phyloP scores from a whole-genome alignment of 2,797 vertebrate species.

The Coreius guichenoti region DNA sequence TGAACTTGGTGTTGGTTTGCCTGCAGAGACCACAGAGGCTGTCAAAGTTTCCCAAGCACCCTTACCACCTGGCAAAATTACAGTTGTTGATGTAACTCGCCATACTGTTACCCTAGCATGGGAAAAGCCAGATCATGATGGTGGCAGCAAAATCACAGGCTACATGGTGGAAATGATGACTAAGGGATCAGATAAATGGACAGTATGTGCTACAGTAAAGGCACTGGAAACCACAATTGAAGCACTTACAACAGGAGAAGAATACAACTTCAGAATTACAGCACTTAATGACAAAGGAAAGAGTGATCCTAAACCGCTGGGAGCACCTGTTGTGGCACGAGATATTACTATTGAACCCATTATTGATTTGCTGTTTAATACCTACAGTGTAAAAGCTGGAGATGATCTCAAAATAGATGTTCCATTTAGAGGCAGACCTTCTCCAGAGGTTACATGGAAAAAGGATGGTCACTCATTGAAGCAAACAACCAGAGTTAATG shows the following conservation, averaged over 20 bases:
- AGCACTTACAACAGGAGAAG: slow-evolving; percentile 86
- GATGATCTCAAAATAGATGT: slow-evolving; percentile 94
- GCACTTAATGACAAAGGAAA: slow-evolving; percentile 96
- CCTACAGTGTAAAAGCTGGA: slow-evolving; percentile 90
- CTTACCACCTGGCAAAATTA: slow-evolving; percentile 89
- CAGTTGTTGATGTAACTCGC: slow-evolving; percentile 86
- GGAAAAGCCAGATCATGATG: slow-evolving; percentile 96
- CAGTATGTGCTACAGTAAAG: slow-evolving; percentile 87
- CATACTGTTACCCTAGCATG: slow-evolving; percentile 88
- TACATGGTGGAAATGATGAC: slow-evolving; percentile 95
- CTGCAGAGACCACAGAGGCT: slow-evolving; percentile 88
- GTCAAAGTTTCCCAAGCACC: slow-evolving; percentile 91
- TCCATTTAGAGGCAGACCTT: slow-evolving; percentile 87
- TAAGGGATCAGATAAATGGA: slow-evolving; percentile 91
- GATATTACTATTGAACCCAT: slow-evolving; percentile 87
- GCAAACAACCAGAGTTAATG: slow-evolving; percentile 92
- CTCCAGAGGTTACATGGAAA: slow-evolving; percentile 86
- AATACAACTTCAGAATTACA: slow-evolving; percentile 92
- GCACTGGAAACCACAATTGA: slow-evolving; percentile 84
- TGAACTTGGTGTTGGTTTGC: slow-evolving; percentile 91
- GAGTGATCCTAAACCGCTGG: slow-evolving; percentile 90
- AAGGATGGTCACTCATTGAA: slow-evolving; percentile 89
- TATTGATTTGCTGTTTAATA: slow-evolving; percentile 87
- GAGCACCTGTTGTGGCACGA: slow-evolving; percentile 86
- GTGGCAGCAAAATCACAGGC: slow-evolving; percentile 94